These are phyloP conservation scores for Vespertilio murinus DNA, from an alignment of 2,797 vertebrate genomes.

Conservation along the genomic window DNA sequence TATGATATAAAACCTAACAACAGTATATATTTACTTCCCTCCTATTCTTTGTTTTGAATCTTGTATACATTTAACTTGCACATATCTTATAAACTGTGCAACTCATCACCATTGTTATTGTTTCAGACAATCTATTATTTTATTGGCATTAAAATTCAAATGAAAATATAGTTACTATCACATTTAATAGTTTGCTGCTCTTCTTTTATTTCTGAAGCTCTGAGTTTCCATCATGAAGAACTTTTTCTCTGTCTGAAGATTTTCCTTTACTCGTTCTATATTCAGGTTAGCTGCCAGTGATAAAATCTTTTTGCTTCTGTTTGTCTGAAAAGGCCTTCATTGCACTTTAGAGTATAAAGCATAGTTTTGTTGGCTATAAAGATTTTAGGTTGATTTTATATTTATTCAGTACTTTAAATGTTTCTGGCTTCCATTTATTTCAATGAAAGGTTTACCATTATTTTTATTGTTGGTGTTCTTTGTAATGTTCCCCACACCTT, in stretches of 20 bases:
- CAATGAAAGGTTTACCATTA: not conserved
- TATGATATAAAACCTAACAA: not conserved
- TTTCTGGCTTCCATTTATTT: not conserved
- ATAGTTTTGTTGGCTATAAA: not conserved
- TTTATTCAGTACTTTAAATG: not conserved
- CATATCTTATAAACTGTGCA: not conserved
- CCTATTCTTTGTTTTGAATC: not conserved
- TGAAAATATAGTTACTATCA: not conserved
- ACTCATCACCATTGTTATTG: not conserved
- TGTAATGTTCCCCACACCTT: not conserved
- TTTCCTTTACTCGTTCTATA: not conserved
- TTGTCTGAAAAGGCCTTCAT: not conserved
- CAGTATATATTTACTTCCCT: not conserved
- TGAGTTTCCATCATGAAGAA: not conserved
- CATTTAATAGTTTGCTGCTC: not conserved
- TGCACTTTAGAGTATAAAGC: not conserved
- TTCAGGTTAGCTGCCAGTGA: not conserved
- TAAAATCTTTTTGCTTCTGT: not conserved
- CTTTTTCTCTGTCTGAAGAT: not conserved
- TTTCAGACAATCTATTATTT: not conserved
- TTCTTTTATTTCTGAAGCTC: not conserved
- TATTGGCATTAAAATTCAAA: not conserved
- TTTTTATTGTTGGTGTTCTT: not conserved
- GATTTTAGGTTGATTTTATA: not conserved
- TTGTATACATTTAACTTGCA: not conserved